Percentiles rank a stretch among this genome's conserved stretches.
Evolutionary conservation across 2,113 vertebrate genomes (phyloP).

Genomic region (Lota lota): DNA sequence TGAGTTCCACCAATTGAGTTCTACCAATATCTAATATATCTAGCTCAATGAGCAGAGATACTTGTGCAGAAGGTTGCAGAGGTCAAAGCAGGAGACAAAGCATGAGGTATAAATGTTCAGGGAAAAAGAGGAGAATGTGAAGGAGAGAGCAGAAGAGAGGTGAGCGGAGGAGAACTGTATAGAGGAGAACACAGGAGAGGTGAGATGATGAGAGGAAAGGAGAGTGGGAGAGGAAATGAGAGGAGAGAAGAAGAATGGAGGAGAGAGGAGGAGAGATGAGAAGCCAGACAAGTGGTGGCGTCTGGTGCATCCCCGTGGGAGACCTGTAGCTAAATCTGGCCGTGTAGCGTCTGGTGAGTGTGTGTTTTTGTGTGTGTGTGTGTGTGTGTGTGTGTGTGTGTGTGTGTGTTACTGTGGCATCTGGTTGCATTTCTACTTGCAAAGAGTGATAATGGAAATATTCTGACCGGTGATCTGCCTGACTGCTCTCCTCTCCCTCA

Average conservation of each 20-base stretch:
- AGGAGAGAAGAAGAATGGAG: too few species aligned
- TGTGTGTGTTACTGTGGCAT: constrained; percentile 31
- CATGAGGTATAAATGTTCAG: not conserved
- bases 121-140: not conserved
- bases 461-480: constrained; percentile 45
- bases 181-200: not conserved
- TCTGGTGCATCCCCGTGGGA: constrained; percentile 63
- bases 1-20: too few species aligned
- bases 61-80: too few species aligned
- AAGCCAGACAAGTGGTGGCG: constrained; percentile 62
- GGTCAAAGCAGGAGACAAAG: too few species aligned
- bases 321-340: constrained; percentile 69
- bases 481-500: constrained; percentile 54
- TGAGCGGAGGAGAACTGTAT: constrained; percentile 1
- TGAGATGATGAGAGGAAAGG: not conserved
- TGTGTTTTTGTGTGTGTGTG: constrained; percentile 31
- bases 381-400: constrained; percentile 17
- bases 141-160: not conserved
- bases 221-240: not conserved
- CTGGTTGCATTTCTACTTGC: constrained; percentile 58
- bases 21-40: too few species aligned
- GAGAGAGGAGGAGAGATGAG: constrained; percentile 6
- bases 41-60: too few species aligned
- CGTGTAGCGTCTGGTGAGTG: constrained; percentile 54
- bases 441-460: constrained; percentile 58